Evolutionary conservation across 2,797 vertebrate species (phyloP), one percentile per base, ranked within the genome.

Genomic region (Cuculus canorus): DNA sequence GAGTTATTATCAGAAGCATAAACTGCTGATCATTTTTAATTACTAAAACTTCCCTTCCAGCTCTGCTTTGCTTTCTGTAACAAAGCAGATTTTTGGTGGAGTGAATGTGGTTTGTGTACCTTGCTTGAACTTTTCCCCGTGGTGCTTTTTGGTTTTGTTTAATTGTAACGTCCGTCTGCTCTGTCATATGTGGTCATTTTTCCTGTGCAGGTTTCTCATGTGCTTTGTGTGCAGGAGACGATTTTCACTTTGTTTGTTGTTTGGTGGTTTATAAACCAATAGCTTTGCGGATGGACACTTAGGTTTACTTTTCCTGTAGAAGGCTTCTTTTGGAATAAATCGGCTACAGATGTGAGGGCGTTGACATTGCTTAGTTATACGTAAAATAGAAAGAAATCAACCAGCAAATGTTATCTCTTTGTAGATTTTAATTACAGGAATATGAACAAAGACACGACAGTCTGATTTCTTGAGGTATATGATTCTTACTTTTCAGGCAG

Each of bases 11-110:
- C 27, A 94, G 60, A 82, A 91, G 76, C 59, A 45, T 86, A 68
- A 86, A 90, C 94, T 80, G n/a, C 59, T 69, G 16, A 30, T 93
- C 17, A n/a, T 52, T 92, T 87, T 92, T 95, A 88, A 90, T 45
- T 60, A 60, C 48, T 63, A 72, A 19, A 56, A 60, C 19, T 86
- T 80, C 18, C 21, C 77, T 85, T 92, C 93, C 21, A 30, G 63
- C 32, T 54, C 6, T 76, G 53, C 70, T 77, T 30, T 69, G 12
- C 30, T 82, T 91, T 91, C 27, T 89, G 57, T 65, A 69, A 47
- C 52, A 90, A 57, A 82, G 80, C 53, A 75, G 65, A 27, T 47
- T 95, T 90, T 89, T 77, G 83, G 64, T 84, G 80, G 68, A 93
- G 82, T 45, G 37, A 56, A 64, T 0, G 0, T 19, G 48, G 64